phyloP scores from a whole-genome alignment of 2,888 invertebrate species.

The Pyrrhosoma nymphula region DNA sequence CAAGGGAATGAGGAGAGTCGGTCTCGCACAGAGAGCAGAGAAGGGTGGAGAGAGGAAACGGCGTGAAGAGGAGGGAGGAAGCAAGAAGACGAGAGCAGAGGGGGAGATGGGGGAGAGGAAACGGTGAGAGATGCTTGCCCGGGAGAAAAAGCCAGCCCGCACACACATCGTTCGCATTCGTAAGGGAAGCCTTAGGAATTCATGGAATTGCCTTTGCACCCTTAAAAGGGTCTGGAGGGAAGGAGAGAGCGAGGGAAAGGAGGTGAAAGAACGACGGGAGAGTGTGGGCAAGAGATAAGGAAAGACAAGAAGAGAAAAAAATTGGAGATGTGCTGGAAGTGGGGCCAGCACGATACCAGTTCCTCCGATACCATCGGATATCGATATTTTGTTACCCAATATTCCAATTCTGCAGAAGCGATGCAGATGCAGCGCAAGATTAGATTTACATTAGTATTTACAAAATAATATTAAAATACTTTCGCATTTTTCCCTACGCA shows the following conservation, averaged over 20 bases:
- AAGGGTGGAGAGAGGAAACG: not conserved
- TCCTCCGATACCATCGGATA: too few species aligned
- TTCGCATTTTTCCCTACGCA: too few species aligned
- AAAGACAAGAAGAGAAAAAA: not conserved
- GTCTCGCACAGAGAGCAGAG: too few species aligned
- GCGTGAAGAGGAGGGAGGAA: not conserved
- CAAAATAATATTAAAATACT: too few species aligned
- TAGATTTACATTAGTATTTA: too few species aligned
- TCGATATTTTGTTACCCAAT: too few species aligned
- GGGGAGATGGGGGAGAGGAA: not conserved
- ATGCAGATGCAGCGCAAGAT: too few species aligned
- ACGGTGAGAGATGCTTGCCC: not conserved
- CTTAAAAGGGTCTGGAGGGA: not conserved
- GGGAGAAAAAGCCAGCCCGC: not conserved
- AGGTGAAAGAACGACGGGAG: not conserved
- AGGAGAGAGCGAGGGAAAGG: not conserved
- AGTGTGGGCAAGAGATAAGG: not conserved
- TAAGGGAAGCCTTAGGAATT: conserved; percentile 22
- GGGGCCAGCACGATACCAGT: too few species aligned
- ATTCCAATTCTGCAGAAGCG: too few species aligned
- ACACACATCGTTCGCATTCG: not conserved
- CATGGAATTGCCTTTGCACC: conserved; percentile 39
- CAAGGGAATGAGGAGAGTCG: not conserved
- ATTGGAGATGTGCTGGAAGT: too few species aligned
- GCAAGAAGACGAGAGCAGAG: not conserved